Conservation (phyloP, 2,797 vertebrate species). For the Heterohyrax brucei region DNA sequence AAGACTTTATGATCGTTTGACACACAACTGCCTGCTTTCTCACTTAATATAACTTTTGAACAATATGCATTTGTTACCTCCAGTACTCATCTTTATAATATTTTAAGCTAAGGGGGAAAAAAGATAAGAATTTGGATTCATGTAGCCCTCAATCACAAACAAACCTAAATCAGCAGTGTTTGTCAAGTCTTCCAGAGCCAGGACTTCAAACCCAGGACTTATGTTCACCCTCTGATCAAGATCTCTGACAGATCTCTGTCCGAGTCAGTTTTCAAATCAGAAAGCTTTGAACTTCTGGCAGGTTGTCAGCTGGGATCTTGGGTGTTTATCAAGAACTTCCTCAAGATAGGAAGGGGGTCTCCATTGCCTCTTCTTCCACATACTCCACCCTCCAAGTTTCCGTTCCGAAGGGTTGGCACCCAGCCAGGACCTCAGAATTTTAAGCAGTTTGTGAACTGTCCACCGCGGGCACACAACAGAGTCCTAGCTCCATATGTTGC, state of each 20-base stretch:
- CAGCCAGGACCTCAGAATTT: conserved; percentile 22
- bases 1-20: conserved; percentile 8
- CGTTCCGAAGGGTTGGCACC: neutral
- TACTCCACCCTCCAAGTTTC: neutral
- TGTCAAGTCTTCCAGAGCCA: neutral
- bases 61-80: conserved; percentile 35
- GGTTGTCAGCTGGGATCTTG: conserved; percentile 30
- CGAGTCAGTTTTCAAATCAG: conserved; percentile 58
- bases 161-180: neutral
- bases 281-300: conserved; percentile 78
- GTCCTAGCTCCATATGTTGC: neutral
- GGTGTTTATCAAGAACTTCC: conserved; percentile 80
- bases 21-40: neutral
- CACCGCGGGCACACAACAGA: neutral
- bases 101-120: conserved; percentile 7
- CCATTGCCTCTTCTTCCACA: too few relatives aligned
- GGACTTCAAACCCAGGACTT: conserved; percentile 70
- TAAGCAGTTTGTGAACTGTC: conserved; percentile 13
- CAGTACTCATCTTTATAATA: conserved; percentile 37
- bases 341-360: conserved; percentile 46
- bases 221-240: neutral
- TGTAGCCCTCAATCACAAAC: neutral
- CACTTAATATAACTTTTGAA: neutral
- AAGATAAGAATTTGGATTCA: conserved; percentile 20
- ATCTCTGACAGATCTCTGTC: conserved; percentile 65